Evolutionary conservation across 2,888 invertebrate genomes (phyloP).

Genomic region (Melanophora roralis): DNA sequence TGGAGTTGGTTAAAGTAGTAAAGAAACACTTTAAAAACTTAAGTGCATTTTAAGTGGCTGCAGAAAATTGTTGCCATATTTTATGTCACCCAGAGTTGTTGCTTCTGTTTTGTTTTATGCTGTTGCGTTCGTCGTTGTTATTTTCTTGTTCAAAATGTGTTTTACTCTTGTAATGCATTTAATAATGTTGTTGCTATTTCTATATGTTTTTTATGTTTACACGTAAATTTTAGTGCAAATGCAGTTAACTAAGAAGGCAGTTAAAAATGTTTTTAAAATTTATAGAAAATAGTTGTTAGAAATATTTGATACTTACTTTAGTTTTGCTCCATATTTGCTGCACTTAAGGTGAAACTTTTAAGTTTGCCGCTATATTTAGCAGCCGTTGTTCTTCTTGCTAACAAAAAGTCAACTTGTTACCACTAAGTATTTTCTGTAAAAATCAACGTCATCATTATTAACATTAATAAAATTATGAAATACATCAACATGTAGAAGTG

Average conservation of each 20-base stretch:
- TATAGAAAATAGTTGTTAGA: too few relatives aligned
- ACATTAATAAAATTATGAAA: conserved; percentile 59
- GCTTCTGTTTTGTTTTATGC: neutral
- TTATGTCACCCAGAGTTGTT: conserved; percentile 44
- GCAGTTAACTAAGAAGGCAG: neutral
- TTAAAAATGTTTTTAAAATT: neutral
- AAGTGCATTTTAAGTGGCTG: conserved; percentile 64
- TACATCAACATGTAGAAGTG: conserved; percentile 54
- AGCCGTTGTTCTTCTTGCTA: conserved; percentile 3
- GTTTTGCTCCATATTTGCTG: neutral
- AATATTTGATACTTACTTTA: too few relatives aligned
- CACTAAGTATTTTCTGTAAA: neutral
- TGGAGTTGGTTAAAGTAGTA: conserved; percentile 25
- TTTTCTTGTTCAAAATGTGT: conserved; percentile 26
- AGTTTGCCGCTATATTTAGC: neutral
- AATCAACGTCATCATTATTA: conserved; percentile 59
- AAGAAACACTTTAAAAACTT: conserved; percentile 51
- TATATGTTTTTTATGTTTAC: neutral
- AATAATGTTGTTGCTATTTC: conserved; percentile 23
- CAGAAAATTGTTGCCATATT: conserved; percentile 59
- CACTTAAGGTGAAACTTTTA: neutral
- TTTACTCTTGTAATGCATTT: conserved; percentile 3
- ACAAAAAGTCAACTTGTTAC: conserved; percentile 18
- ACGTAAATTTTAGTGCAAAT: conserved; percentile 44
- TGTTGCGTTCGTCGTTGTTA: conserved; percentile 18